These are phyloP conservation scores for Dipodomys merriami DNA, from an alignment of 2,113 vertebrate genomes.

Conservation along the genomic window DNA sequence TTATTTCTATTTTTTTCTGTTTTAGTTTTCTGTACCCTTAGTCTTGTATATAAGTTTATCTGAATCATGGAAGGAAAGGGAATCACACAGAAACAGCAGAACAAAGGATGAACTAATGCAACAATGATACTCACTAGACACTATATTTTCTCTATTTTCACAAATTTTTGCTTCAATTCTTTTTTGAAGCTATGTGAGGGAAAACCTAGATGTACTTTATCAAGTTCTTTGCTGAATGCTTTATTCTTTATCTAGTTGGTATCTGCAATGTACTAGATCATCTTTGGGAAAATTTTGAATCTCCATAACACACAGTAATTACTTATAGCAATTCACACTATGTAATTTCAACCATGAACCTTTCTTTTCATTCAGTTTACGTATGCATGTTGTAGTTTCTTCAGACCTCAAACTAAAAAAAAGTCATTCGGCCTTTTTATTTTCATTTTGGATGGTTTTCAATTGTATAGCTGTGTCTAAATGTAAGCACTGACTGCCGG, in stretches of 20 bases:
- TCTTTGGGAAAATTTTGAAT: background rate
- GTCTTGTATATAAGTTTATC: too few relatives aligned
- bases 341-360: background rate
- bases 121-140: too few relatives aligned
- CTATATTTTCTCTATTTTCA: background rate
- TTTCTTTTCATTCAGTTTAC: background rate
- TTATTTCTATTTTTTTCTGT: too few relatives aligned
- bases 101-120: too few relatives aligned
- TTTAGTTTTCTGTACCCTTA: too few relatives aligned
- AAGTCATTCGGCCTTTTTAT: background rate
- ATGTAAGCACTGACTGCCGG: background rate
- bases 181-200: background rate
- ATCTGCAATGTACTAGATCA: background rate
- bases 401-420: slow-evolving; percentile 2
- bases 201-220: background rate
- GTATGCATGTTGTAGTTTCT: background rate
- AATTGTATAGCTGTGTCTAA: slow-evolving; percentile 30
- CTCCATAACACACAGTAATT: background rate
- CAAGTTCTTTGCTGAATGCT: background rate
- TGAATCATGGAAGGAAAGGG: too few relatives aligned
- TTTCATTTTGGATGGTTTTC: slow-evolving; percentile 32
- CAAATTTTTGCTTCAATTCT: background rate
- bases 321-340: background rate
- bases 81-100: too few relatives aligned
- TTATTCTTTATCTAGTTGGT: background rate